Conservation (phyloP, 2,113 vertebrate species). For the Grammomys surdaster region DNA sequence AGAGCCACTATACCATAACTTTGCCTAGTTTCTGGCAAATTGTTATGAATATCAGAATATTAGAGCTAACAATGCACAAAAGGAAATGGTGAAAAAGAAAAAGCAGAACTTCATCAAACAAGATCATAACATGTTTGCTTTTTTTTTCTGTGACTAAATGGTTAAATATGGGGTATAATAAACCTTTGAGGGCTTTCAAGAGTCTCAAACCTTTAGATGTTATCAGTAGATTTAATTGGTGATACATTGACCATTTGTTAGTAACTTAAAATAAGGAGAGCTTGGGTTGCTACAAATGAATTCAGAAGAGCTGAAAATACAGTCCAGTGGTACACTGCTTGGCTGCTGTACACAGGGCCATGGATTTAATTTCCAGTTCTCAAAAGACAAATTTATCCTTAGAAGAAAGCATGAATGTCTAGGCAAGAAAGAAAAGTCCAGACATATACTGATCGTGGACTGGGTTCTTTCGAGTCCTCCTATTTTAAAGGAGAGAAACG, state of each 20-base stretch:
- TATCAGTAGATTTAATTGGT: not conserved
- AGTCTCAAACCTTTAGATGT: not conserved
- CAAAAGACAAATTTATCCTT: not conserved
- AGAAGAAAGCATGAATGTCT: not conserved
- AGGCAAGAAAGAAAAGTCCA: slow-evolving; percentile 2
- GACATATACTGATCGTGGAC: not conserved
- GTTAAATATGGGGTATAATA: not conserved
- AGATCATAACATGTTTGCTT: not conserved
- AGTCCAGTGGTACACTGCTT: not conserved
- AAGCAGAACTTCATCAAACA: rapidly evolving
- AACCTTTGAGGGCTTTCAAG: not conserved
- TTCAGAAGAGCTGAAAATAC: not conserved
- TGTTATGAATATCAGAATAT: not conserved
- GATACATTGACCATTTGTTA: not conserved
- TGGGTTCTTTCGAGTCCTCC: not conserved
- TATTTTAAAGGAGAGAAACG: not conserved
- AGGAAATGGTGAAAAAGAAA: not conserved
- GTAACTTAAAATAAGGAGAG: not conserved
- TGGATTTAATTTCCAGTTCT: not conserved
- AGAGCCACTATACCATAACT: not conserved
- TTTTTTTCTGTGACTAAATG: not conserved
- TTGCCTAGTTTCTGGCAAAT: not conserved
- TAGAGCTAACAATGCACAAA: not conserved
- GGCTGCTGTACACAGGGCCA: rapidly evolving
- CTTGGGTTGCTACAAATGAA: not conserved